A percentile compares a stretch with the other conserved stretches of the same genome.
Conservation (phyloP, 30 jellyfish, hydroid and myxozoan species). For the Aurelia sp. region DNA sequence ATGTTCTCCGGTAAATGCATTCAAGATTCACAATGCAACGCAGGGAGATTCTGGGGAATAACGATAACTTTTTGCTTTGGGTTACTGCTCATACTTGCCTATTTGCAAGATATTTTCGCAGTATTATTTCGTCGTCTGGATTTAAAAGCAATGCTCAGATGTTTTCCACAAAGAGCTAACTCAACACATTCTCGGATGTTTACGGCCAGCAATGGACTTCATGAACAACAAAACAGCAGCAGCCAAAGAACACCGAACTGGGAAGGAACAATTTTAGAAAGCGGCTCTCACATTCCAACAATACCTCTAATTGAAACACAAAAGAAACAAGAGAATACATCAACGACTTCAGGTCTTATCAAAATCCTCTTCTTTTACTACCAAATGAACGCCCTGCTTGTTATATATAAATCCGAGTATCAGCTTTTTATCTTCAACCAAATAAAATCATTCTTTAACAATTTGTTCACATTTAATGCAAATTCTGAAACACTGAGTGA, state of each 20-base stretch:
- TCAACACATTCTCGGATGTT: too few relatives aligned
- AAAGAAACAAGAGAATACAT: neutral
- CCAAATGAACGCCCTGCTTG: constrained; percentile 18
- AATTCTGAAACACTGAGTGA: too few relatives aligned
- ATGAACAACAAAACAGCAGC: too few relatives aligned
- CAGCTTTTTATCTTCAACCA: neutral
- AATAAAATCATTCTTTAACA: too few relatives aligned
- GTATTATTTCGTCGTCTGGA: neutral
- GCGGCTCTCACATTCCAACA: too few relatives aligned
- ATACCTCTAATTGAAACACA: too few relatives aligned
- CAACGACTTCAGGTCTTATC: constrained; percentile 22
- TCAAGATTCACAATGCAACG: neutral
- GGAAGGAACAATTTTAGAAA: too few relatives aligned
- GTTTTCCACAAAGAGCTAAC: too few relatives aligned
- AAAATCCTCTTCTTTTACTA: constrained; percentile 37
- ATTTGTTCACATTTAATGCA: too few relatives aligned
- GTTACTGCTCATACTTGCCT: neutral
- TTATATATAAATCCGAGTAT: neutral
- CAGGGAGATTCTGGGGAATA: neutral
- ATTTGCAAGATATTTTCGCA: neutral
- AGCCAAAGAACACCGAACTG: too few relatives aligned
- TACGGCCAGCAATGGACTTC: too few relatives aligned
- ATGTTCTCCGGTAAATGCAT: neutral
- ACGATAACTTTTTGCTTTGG: neutral
- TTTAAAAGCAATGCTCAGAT: neutral